Percentiles rank a stretch among this genome's conserved stretches.
phyloP scores from a whole-genome alignment of 2,797 vertebrate genomes.

The Glyptemys insculpta region DNA sequence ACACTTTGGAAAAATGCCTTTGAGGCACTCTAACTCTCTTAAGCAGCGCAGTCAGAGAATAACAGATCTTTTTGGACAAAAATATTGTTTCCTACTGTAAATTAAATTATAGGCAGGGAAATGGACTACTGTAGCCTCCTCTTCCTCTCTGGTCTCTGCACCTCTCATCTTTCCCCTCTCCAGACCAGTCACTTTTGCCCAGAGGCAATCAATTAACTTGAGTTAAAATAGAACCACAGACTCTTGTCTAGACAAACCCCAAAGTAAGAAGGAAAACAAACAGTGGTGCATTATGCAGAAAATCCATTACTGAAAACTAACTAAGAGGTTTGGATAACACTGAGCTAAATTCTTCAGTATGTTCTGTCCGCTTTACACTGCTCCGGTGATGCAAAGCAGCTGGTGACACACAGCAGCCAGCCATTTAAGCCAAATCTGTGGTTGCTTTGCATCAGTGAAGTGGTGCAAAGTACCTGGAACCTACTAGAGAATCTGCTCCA shows the following conservation, averaged over 20 bases:
- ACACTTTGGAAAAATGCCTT: neutral
- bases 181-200: neutral
- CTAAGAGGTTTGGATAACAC: neutral
- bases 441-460: neutral
- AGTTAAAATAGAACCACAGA: neutral
- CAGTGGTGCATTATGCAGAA: neutral
- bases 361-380: neutral
- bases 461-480: neutral
- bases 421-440: neutral
- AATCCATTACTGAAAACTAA: neutral
- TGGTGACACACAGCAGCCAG: neutral
- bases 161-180: neutral
- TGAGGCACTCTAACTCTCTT: neutral
- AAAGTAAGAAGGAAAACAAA: neutral
- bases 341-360: accelerated
- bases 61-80: neutral
- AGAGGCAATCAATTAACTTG: neutral
- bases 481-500: neutral
- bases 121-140: neutral
- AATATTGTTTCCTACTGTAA: neutral
- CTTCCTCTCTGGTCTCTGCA: neutral
- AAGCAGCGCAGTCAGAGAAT: neutral
- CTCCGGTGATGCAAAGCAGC: neutral
- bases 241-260: neutral
- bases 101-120: neutral